Base-by-base conservation (phyloP, 2,113 vertebrate species). In the Xiphias gladius region DNA sequence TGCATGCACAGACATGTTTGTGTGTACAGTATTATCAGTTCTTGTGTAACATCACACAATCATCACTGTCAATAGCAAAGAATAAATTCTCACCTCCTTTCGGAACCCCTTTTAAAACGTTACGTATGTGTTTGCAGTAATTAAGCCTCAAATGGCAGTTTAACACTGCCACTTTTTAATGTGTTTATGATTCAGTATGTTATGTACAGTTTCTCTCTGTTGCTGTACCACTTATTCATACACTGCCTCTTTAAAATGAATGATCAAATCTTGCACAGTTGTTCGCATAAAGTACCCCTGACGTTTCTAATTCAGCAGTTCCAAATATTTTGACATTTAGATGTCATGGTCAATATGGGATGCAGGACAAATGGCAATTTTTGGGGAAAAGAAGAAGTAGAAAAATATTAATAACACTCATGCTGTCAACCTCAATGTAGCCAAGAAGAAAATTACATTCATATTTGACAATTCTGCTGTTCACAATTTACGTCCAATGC, bases 41-140 rank as follows among this genome's bases (percentile, higher is more conserved):
- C 75, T 88, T 87, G 58, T 74, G 64, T 81, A 91, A 86, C 59
- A 65, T 68, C 75, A 63, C 73, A 87, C 58, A 68, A 62, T 59
- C 30, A 39, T 79, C 16, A 70, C 41, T 72, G 66, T 76, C 66
- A 80, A 26, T 20, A 20, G 69, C 4, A 13, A 30, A 75, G 79
- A 61, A 84, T 63, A 79, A 82, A 77, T 67, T 43, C 54, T 55
- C 62, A 58, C 24, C 46, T 78, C 39, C 30, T 58, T 7, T 46
- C 41, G 58, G 70, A 83, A 69, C 20, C 59, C 43, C n/a, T 11
- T 37, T 82, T 24, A 57, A 76, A 76, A 43, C 54, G 71, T 76
- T 59, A 52, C 67, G 2, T 59, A 68, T 64, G 63, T 75, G 73
- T 82, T 72, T 68, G 55, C 41, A 43, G 11, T 68, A 54, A 78